Conservation (phyloP, 2,888 invertebrate species). For the Noctuana brunneofusca region DNA sequence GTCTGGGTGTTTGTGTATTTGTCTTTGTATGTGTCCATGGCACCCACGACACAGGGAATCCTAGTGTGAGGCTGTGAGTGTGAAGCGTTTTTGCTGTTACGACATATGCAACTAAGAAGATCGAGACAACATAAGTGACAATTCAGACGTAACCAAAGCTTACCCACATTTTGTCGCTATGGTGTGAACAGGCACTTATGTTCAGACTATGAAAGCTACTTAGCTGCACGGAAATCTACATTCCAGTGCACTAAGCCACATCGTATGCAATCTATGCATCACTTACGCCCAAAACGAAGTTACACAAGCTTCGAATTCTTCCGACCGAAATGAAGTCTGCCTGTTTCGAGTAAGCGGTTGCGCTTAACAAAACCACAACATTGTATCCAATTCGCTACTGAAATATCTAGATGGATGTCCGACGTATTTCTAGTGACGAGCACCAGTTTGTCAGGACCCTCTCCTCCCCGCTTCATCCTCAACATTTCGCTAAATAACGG, state of each 20-base stretch:
- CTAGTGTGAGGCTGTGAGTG: no score
- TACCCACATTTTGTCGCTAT: no score
- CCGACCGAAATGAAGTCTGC: constrained; percentile 5
- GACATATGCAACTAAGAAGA: no score
- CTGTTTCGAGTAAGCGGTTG: constrained; percentile 6
- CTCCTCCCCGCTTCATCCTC: not conserved
- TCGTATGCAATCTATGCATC: not conserved
- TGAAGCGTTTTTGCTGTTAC: no score
- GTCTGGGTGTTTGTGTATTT: no score
- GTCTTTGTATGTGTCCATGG: no score
- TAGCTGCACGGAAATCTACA: not conserved
- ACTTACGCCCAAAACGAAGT: not conserved
- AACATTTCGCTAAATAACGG: not conserved
- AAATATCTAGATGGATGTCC: constrained; percentile 15
- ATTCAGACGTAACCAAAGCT: no score
- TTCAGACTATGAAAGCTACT: not conserved
- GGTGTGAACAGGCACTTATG: not conserved
- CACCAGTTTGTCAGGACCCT: constrained; percentile 2
- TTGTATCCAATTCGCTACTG: constrained; percentile 13
- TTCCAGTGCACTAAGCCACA: not conserved
- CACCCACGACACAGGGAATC: no score
- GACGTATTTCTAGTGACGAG: not conserved
- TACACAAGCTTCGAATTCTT: constrained; percentile 6
- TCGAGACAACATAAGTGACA: no score
- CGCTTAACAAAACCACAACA: constrained; percentile 14